Conservation (phyloP, 2,888 invertebrate genomes). For the Saturnia pavonia region DNA sequence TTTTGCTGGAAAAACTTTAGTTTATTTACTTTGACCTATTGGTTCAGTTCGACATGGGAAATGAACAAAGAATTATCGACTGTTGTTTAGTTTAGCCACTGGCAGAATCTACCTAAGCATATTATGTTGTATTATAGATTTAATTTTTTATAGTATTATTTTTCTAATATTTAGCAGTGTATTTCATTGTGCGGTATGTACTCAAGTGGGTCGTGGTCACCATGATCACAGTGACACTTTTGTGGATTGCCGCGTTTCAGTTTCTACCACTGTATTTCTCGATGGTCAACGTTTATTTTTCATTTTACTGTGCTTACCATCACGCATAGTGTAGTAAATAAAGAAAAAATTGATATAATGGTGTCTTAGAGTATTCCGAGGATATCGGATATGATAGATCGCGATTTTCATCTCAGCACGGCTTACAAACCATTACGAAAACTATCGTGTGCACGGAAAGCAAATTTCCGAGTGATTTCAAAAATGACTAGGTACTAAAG, state of each 20-base stretch:
- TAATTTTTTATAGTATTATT: neutral
- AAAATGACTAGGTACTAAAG: neutral
- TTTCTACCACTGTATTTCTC: too few species aligned
- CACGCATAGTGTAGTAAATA: neutral
- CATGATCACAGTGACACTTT: too few species aligned
- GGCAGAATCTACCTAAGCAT: neutral
- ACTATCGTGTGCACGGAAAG: neutral
- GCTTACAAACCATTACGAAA: neutral
- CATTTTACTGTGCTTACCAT: too few species aligned
- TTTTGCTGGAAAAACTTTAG: constrained; percentile 72
- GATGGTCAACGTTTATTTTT: too few species aligned
- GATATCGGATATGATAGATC: neutral
- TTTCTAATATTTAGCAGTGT: too few species aligned
- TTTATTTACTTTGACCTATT: constrained; percentile 74
- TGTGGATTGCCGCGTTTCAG: too few species aligned
- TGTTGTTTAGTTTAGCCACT: constrained; percentile 51
- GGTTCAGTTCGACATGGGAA: constrained; percentile 72
- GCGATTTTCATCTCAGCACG: neutral
- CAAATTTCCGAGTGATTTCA: neutral
- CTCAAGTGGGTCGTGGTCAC: too few species aligned
- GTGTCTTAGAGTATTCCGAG: neutral
- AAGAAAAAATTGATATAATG: neutral
- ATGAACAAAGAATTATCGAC: constrained; percentile 68
- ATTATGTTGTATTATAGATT: neutral
- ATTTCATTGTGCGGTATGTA: too few species aligned